These are phyloP conservation scores for Eurystomus gularis DNA, from an alignment of 2,113 vertebrate genomes.

Conservation along the genomic window DNA sequence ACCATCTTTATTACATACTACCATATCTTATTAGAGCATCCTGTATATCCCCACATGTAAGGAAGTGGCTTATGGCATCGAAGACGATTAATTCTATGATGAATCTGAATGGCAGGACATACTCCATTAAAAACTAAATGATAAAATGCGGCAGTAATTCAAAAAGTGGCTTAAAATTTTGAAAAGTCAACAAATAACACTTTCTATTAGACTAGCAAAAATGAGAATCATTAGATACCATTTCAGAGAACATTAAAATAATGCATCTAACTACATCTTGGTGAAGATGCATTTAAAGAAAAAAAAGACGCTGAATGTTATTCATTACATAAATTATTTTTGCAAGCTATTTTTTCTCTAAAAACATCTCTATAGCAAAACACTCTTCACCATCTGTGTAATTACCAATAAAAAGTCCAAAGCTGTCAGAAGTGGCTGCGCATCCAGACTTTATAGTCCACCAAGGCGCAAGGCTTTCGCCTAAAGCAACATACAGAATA, in stretches of 20 bases:
- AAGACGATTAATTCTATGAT: not conserved
- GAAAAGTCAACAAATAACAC: not conserved
- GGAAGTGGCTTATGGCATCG: not conserved
- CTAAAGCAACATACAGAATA: conserved; percentile 57
- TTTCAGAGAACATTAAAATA: conserved; percentile 34
- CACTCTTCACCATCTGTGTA: conserved; percentile 62
- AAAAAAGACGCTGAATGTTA: conserved; percentile 25
- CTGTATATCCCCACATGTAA: not conserved
- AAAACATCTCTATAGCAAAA: conserved; percentile 57
- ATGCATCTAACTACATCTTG: conserved; percentile 30
- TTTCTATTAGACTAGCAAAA: conserved; percentile 20
- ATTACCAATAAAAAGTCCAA: conserved; percentile 69
- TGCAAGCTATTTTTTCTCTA: conserved; percentile 60
- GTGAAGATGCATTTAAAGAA: conserved; percentile 11
- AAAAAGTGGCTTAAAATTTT: conserved; percentile 9
- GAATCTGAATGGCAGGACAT: not conserved
- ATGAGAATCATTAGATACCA: not conserved
- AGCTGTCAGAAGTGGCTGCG: conserved; percentile 58
- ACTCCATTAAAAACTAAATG: not conserved
- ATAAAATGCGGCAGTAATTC: not conserved
- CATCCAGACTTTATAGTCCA: conserved; percentile 64
- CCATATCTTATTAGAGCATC: not conserved
- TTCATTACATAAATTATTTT: conserved; percentile 65
- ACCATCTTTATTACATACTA: not conserved
- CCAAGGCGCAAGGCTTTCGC: conserved; percentile 31